Percentiles rank a stretch among this genome's conserved stretches.
Conservation (phyloP, 2,113 vertebrate species). For the Dasypus novemcinctus region DNA sequence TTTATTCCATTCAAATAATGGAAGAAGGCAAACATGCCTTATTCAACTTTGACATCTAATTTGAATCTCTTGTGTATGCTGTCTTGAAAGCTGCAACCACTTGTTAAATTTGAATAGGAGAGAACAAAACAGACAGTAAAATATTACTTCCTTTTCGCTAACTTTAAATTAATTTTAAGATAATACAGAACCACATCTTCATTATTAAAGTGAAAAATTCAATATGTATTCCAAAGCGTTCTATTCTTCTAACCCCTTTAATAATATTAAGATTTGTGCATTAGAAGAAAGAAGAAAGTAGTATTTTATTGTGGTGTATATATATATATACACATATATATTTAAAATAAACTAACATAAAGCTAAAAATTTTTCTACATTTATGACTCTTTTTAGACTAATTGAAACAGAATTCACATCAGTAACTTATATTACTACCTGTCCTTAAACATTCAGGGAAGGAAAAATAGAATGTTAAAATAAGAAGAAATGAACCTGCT, state of each 20-base stretch:
- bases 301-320: neutral
- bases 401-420: conserved; percentile 41
- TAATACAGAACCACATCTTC: conserved; percentile 34
- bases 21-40: conserved; percentile 40
- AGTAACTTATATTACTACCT: conserved; percentile 34
- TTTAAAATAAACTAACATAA: conserved; percentile 8
- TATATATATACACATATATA: too few relatives aligned
- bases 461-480: conserved; percentile 43
- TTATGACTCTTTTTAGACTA: conserved; percentile 24
- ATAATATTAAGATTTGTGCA: conserved; percentile 24
- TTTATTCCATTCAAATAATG: neutral
- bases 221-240: neutral
- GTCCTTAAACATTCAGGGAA: conserved; percentile 17
- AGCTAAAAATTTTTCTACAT: neutral
- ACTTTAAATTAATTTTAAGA: conserved; percentile 57
- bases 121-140: conserved; percentile 46
- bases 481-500: conserved; percentile 12
- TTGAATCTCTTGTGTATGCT: conserved; percentile 59
- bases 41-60: conserved; percentile 60
- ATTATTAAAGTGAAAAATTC: conserved; percentile 67
- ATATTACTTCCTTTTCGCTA: conserved; percentile 47
- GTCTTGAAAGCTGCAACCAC: conserved; percentile 45
- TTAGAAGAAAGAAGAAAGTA: conserved; percentile 3
- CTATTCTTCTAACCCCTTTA: conserved; percentile 12
- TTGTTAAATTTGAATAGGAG: conserved; percentile 56